phyloP scores from a whole-genome alignment of 1,140 invertebrate genomes.

The Drosophila sp. region DNA sequence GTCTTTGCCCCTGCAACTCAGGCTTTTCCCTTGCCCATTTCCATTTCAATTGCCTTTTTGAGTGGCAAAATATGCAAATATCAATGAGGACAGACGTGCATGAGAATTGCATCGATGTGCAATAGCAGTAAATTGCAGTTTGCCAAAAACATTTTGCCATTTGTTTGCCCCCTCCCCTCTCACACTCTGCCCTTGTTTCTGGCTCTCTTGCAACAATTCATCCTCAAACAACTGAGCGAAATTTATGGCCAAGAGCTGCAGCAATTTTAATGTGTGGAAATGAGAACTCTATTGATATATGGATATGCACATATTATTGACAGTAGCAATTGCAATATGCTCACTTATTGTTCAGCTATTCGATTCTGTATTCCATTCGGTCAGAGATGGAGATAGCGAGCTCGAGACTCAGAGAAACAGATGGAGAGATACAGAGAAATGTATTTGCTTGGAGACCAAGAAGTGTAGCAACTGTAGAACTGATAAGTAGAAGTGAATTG shows the following conservation, averaged over 20 bases:
- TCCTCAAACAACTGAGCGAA: slow-evolving; percentile 10
- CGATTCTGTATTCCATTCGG: slow-evolving; percentile 15
- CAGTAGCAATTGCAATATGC: slow-evolving; percentile 61
- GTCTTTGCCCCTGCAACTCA: not conserved
- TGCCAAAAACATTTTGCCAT: slow-evolving; percentile 80
- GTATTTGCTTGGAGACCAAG: not conserved
- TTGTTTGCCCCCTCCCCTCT: slow-evolving; percentile 32
- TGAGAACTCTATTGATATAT: slow-evolving; percentile 73
- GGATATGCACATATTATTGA: slow-evolving; percentile 62
- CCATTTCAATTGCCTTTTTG: slow-evolving; percentile 77
- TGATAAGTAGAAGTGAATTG: not conserved
- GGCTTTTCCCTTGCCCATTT: slow-evolving; percentile 62
- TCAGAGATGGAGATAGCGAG: not conserved
- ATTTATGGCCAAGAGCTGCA: slow-evolving; percentile 64
- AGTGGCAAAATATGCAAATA: slow-evolving; percentile 81
- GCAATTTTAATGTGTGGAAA: slow-evolving; percentile 78
- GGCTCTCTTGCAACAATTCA: not conserved
- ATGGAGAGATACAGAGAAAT: not conserved
- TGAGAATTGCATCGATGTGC: slow-evolving; percentile 60
- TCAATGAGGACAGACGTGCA: slow-evolving; percentile 42
- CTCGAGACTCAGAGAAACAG: not conserved
- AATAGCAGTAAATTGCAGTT: slow-evolving; percentile 74
- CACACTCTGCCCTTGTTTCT: too few species aligned
- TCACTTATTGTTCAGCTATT: slow-evolving; percentile 40
- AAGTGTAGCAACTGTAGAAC: too few species aligned